Percentiles rank a stretch among this genome's conserved stretches.
Conservation (phyloP, 2,113 vertebrate species). For the Tautogolabrus adspersus region DNA sequence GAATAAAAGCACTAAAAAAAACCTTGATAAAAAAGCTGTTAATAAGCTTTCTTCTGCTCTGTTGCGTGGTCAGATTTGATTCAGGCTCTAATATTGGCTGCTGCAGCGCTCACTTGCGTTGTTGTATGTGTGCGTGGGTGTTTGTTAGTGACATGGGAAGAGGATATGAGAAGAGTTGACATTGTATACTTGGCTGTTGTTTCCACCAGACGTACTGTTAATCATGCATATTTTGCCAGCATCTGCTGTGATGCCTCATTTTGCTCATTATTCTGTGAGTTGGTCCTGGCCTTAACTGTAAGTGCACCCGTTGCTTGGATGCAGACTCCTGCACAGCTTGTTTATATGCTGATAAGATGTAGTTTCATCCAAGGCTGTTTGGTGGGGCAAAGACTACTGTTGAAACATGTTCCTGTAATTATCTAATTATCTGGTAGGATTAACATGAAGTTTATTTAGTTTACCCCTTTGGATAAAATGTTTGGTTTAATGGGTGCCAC, state of each 20-base stretch:
- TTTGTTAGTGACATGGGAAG: slow-evolving; percentile 42
- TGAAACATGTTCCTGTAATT: slow-evolving; percentile 25
- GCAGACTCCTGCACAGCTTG: slow-evolving; percentile 8
- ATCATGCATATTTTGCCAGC: slow-evolving; percentile 48
- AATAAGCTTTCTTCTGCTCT: not conserved
- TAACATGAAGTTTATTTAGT: not conserved
- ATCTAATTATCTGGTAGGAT: slow-evolving; percentile 10
- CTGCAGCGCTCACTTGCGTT: not conserved
- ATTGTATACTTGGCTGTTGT: slow-evolving; percentile 47
- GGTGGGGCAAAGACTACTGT: not conserved
- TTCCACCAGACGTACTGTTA: slow-evolving; percentile 39
- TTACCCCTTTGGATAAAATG: not conserved
- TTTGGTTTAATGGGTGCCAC: slow-evolving; percentile 8
- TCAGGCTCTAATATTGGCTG: slow-evolving; percentile 9
- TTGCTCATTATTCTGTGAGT: slow-evolving; percentile 36
- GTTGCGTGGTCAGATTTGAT: not conserved
- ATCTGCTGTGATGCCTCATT: slow-evolving; percentile 35
- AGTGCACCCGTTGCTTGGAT: slow-evolving; percentile 11
- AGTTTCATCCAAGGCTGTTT: slow-evolving; percentile 23
- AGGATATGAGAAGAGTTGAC: slow-evolving; percentile 55
- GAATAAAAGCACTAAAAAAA: not conserved
- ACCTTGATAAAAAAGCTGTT: not conserved
- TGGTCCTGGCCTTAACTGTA: slow-evolving; percentile 16
- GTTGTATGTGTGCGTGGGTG: slow-evolving; percentile 23
- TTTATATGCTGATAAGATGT: slow-evolving; percentile 39